Conservation (phyloP, 2,888 invertebrate genomes). For the Ramazzottius varieornatus region DNA sequence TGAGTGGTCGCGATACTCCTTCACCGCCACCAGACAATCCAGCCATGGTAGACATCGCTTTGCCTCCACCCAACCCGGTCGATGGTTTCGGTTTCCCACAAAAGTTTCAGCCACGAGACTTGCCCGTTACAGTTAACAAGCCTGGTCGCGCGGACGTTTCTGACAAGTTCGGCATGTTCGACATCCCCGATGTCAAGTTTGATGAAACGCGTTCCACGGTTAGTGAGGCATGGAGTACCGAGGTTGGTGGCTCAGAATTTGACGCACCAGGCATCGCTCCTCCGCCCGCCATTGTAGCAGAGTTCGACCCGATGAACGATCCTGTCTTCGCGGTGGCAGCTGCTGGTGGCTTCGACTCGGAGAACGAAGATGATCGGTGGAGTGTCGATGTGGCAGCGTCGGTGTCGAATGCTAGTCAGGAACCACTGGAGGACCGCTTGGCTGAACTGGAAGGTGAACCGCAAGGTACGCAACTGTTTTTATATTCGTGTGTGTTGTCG, state of each 20-base stretch:
- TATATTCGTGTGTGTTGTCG: no score
- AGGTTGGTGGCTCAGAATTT: constrained; percentile 73
- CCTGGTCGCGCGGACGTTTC: constrained; percentile 80
- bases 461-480: no score
- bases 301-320: neutral
- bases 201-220: constrained; percentile 90
- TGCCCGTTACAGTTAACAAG: constrained; percentile 30
- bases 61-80: neutral
- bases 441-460: neutral
- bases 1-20: constrained; percentile 83
- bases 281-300: constrained; percentile 7
- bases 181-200: constrained; percentile 37
- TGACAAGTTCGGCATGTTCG: constrained; percentile 65
- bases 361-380: constrained; percentile 10
- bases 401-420: constrained; percentile 2
- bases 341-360: constrained; percentile 10
- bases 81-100: neutral
- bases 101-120: constrained; percentile 8
- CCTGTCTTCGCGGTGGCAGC: constrained; percentile 2
- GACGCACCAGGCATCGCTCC: constrained; percentile 14
- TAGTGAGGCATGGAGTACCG: constrained; percentile 95
- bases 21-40: constrained; percentile 40
- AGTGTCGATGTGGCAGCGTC: neutral
- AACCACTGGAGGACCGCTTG: constrained; percentile 2
- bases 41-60: neutral